Percentiles rank a stretch among this genome's conserved stretches.
phyloP scores from a whole-genome alignment of 2,888 invertebrate species.

The Scrobipalpa atriplicella region DNA sequence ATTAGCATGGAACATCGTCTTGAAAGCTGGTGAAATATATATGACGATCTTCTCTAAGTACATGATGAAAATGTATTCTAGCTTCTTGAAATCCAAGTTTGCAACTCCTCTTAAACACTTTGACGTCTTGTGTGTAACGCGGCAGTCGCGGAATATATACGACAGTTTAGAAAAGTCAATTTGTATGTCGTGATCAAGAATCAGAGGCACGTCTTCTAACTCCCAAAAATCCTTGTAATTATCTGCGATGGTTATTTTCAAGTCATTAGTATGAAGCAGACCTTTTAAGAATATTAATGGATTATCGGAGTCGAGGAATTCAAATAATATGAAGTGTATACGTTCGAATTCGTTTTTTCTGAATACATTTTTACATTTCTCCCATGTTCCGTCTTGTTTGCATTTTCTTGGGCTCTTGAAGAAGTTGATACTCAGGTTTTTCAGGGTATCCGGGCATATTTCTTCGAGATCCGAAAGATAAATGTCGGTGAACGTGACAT shows the following conservation, averaged over 20 bases:
- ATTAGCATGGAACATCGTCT: conserved; percentile 39
- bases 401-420: conserved; percentile 43
- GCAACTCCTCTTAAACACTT: conserved; percentile 44
- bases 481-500: conserved; percentile 52
- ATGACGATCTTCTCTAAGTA: conserved; percentile 49
- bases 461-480: conserved; percentile 45
- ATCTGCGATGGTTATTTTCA: conserved; percentile 50
- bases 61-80: conserved; percentile 55
- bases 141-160: conserved; percentile 47
- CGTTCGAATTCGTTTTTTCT: conserved; percentile 41
- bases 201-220: conserved; percentile 35
- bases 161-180: conserved; percentile 40
- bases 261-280: conserved; percentile 39
- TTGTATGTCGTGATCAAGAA: conserved; percentile 31
- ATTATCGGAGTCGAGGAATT: conserved; percentile 43
- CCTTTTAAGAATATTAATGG: conserved; percentile 48
- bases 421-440: conserved; percentile 49
- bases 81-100: conserved; percentile 44
- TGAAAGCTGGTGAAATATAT: conserved; percentile 49
- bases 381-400: conserved; percentile 37
- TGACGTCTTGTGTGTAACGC: conserved; percentile 45
- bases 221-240: conserved; percentile 46
- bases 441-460: conserved; percentile 45
- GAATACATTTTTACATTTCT: conserved; percentile 41
- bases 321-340: conserved; percentile 50